Evolutionary conservation across 2,888 invertebrate genomes (phyloP), one percentile per base, ranked within the genome.

Genomic region (Ophonus ardosiacus): DNA sequence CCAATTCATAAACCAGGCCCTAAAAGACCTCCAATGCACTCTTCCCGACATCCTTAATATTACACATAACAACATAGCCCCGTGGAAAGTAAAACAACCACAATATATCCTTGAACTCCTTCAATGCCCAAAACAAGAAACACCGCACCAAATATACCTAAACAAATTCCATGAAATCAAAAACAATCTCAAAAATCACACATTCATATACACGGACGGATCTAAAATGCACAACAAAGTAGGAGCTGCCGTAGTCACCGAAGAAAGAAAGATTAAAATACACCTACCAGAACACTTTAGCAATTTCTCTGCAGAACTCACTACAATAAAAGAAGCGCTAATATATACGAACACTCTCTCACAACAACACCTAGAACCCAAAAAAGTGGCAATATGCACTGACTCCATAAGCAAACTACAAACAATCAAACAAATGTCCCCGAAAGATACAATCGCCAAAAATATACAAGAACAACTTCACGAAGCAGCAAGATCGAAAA

Each of bases 201-300:
- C 10, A 38, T 40, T 40, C 40, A 17, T 71, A 40, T 71, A 71
- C 40, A 71, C 71, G 7, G 71, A 71, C 17, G 71, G 71, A 15
- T 40, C 71, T n/a, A 71, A 38, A 71, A 71, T 3, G 0, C 17
- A 40, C 7, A 17, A 18, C 15, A 38, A 71, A 71, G 43, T 43
- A 7, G 40, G 71, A 71, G 71, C 71, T 7, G 71, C 71, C 17
- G 21, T 63, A 7, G 10, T 24, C 8, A 21, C 63, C 18, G 24
- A 63, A 24, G 63, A 13, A 18, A 63, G 10, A 18, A n/a, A n/a
- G n/a, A n/a, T n/a, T n/a, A n/a, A n/a, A n/a, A n/a, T n/a, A n/a
- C n/a, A n/a, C n/a, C n/a, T 63, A 10, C 63, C 63, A 63, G 21
- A 63, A 10, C 7, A 63, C 21, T 21, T 63, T 10, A 63, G 63